Conservation (phyloP, 2,113 vertebrate species). For the Sturnus vulgaris region DNA sequence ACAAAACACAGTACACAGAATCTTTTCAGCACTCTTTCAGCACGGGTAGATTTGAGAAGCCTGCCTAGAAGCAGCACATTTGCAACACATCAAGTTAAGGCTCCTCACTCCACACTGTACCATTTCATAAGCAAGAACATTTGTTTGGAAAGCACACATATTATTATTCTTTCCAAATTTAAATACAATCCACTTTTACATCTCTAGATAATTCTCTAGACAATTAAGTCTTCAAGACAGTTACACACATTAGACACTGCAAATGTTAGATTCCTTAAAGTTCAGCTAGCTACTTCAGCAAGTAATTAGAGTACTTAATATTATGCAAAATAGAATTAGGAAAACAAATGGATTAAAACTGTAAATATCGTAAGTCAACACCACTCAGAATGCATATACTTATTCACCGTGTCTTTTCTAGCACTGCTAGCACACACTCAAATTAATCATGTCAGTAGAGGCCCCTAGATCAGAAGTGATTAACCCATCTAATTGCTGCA, state of each 20-base stretch:
- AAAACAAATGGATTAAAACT: conserved; percentile 39
- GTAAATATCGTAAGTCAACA: conserved; percentile 48
- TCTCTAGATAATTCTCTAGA: neutral
- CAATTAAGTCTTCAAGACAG: neutral
- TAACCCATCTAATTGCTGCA: conserved; percentile 15
- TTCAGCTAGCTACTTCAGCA: conserved; percentile 19
- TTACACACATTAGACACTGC: neutral
- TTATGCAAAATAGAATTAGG: conserved; percentile 45
- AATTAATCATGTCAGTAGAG: conserved; percentile 22
- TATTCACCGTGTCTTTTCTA: neutral
- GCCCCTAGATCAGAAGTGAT: neutral
- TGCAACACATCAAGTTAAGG: neutral
- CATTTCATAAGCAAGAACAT: neutral
- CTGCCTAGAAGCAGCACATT: neutral
- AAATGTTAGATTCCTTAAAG: conserved; percentile 11
- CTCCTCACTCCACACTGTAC: neutral
- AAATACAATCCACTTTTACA: conserved; percentile 7
- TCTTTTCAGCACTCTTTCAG: neutral
- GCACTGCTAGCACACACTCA: neutral
- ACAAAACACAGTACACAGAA: neutral
- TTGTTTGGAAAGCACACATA: neutral
- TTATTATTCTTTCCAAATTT: neutral
- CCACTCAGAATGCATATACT: neutral
- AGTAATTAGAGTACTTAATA: conserved; percentile 48
- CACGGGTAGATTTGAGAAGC: neutral